These are phyloP conservation scores for Cyclargus thomasi DNA, from an alignment of 1,140 invertebrate genomes.

Conservation along the genomic window DNA sequence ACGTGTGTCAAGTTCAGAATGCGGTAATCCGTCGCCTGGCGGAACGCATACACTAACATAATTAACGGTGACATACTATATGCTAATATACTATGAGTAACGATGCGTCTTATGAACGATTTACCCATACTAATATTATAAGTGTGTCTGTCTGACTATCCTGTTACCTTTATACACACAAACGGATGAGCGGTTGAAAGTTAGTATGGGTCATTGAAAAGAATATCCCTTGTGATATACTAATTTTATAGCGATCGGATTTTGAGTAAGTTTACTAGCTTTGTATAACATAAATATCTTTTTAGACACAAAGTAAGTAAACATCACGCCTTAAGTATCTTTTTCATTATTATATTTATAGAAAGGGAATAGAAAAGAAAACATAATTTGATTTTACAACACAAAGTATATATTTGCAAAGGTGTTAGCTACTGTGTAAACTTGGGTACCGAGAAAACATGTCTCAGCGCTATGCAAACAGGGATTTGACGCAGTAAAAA, in stretches of 20 bases:
- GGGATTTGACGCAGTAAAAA: not conserved
- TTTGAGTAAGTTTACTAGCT: too few relatives aligned
- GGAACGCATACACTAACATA: slow-evolving; percentile 10
- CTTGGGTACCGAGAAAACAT: not conserved
- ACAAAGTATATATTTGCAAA: not conserved
- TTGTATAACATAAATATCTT: too few relatives aligned
- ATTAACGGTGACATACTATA: slow-evolving; percentile 6
- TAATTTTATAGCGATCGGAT: too few relatives aligned
- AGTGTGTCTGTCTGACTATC: too few relatives aligned
- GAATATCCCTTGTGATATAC: too few relatives aligned
- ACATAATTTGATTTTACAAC: not conserved
- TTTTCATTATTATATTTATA: not conserved
- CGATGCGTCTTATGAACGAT: not conserved
- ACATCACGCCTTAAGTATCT: too few relatives aligned
- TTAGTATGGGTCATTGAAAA: too few relatives aligned
- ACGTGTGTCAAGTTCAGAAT: not conserved
- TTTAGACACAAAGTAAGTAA: too few relatives aligned
- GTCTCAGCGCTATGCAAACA: not conserved
- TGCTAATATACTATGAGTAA: slow-evolving; percentile 11
- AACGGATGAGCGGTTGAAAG: too few relatives aligned
- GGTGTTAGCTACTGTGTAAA: not conserved
- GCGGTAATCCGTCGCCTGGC: not conserved
- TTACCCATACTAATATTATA: not conserved
- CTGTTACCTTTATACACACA: too few relatives aligned
- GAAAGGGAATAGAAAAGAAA: not conserved